Evolutionary conservation across 2,113 vertebrate genomes (phyloP).

Genomic region (Melanerpes aurifrons): DNA sequence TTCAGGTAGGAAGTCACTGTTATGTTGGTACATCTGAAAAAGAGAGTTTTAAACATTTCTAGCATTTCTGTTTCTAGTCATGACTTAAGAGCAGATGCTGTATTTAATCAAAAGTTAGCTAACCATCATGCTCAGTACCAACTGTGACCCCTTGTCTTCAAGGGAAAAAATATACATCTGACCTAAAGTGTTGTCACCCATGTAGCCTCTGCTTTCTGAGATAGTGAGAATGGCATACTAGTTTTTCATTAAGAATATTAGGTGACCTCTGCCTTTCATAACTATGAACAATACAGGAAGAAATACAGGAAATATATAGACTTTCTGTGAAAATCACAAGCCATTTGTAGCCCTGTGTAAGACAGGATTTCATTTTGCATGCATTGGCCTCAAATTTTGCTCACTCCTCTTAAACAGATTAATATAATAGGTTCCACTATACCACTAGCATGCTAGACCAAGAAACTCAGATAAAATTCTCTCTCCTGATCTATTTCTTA

Average conservation of each 20-base stretch:
- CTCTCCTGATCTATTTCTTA: not conserved
- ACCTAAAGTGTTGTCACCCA: not conserved
- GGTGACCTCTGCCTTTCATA: conserved; percentile 24
- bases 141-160: not conserved
- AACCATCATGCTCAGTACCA: not conserved
- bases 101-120: not conserved
- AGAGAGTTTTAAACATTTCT: not conserved
- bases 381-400: not conserved
- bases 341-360: not conserved
- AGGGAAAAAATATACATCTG: not conserved
- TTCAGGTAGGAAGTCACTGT: not conserved
- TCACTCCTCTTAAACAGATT: not conserved
- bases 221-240: not conserved
- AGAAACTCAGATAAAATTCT: not conserved
- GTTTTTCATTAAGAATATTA: not conserved
- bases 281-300: not conserved
- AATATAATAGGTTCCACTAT: not conserved
- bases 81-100: not conserved
- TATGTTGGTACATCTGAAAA: not conserved
- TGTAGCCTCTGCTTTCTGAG: not conserved
- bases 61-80: not conserved
- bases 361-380: not conserved
- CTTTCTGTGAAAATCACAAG: not conserved
- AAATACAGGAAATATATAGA: not conserved
- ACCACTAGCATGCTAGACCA: not conserved